Evolutionary conservation across 1,140 invertebrate species (phyloP).

Genomic region (Drosophila gunungcola): DNA sequence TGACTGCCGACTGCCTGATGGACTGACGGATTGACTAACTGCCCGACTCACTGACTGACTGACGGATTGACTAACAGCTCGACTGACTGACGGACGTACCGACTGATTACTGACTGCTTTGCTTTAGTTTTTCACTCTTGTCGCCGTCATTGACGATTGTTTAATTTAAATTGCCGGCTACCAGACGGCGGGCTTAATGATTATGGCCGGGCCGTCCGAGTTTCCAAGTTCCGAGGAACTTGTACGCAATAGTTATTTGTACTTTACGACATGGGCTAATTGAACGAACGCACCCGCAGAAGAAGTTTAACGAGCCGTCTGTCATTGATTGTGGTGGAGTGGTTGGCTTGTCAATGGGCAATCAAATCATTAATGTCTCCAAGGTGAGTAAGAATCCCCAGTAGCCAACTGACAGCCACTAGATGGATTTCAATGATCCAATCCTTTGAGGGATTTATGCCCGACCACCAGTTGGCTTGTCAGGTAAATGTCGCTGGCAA

Average conservation of each 20-base stretch:
- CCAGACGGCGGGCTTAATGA: conserved; percentile 56
- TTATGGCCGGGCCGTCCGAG: conserved; percentile 42
- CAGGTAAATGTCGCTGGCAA: conserved; percentile 42
- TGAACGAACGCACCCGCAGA: conserved; percentile 60
- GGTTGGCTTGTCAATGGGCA: conserved; percentile 47
- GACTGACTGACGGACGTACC: conserved; percentile 24
- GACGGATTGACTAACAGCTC: conserved; percentile 13
- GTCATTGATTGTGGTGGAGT: conserved; percentile 57
- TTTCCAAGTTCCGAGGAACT: conserved; percentile 50
- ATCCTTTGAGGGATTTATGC: conserved; percentile 47
- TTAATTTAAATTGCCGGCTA: conserved; percentile 59
- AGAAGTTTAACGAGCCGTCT: conserved; percentile 65
- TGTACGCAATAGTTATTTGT: conserved; percentile 79
- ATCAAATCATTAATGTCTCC: conserved; percentile 50
- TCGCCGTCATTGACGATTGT: conserved; percentile 71
- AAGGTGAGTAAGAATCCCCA: conserved; percentile 46
- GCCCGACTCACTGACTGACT: background rate
- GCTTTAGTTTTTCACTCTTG: conserved; percentile 79
- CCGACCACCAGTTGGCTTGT: conserved; percentile 34
- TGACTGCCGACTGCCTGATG: conserved; percentile 54
- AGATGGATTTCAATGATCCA: conserved; percentile 35
- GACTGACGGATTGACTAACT: conserved; percentile 32
- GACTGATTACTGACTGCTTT: conserved; percentile 72
- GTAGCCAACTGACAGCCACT: conserved; percentile 36
- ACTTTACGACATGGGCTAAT: conserved; percentile 81